Conservation (phyloP, 2,113 vertebrate species). For the Talpa occidentalis region DNA sequence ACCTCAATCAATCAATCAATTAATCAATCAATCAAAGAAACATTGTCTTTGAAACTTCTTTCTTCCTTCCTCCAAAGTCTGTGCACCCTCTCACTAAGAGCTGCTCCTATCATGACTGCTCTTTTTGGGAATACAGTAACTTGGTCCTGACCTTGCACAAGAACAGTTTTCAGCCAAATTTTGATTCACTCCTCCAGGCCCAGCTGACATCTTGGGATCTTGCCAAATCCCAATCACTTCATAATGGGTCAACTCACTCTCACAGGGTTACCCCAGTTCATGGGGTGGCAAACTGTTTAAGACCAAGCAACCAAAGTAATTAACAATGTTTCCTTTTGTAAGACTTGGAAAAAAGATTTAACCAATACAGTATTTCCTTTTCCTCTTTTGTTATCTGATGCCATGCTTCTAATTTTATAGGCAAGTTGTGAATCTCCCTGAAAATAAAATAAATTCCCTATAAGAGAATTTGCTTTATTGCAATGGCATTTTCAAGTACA, state of each 20-base stretch:
- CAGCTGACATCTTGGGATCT: not conserved
- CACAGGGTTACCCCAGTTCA: not conserved
- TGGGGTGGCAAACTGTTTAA: not conserved
- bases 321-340: conserved; percentile 49
- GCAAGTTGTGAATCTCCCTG: conserved; percentile 64
- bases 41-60: not conserved
- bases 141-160: conserved; percentile 17
- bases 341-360: conserved; percentile 37
- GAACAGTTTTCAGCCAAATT: conserved; percentile 28
- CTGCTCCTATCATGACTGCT: not conserved
- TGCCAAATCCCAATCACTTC: conserved; percentile 39
- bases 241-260: not conserved
- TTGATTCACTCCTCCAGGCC: not conserved
- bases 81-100: not conserved
- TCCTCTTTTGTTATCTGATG: conserved; percentile 50
- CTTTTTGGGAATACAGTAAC: not conserved
- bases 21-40: too few relatives aligned
- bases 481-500: conserved; percentile 61
- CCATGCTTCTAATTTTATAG: conserved; percentile 70
- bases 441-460: conserved; percentile 71
- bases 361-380: conserved; percentile 43
- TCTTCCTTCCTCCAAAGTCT: not conserved
- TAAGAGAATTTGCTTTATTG: conserved; percentile 57
- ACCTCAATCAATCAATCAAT: too few relatives aligned
- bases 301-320: conserved; percentile 26